Evolutionary conservation across 2,113 vertebrate genomes (phyloP), one percentile per base, ranked within the genome.

Genomic region (Leptobrachium ailaonicum): DNA sequence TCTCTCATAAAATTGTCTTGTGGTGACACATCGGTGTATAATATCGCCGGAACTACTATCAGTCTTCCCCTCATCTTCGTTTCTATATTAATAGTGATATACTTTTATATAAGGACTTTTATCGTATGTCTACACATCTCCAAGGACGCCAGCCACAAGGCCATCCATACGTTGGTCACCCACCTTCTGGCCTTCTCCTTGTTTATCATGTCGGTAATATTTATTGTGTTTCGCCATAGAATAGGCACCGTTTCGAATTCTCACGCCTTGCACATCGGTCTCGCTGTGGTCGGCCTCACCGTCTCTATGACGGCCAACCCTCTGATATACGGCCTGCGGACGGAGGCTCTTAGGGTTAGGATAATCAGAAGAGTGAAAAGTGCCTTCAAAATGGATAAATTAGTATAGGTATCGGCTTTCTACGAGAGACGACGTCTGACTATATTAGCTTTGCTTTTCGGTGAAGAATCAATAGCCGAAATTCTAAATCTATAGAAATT

Each of bases 131-230:
- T 73, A 3, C 40, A n/a, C 1, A 58, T 73, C 12, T 73, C 71
- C 6, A 60, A 60, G n/a, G 71, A 60, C 4, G 40, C 71, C 53
- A 20, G 40, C 13, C 20, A 60, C 2, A 73, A 73, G 14, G 71
- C 71, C 11, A 14, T 73, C 13, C 71, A 62, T 50, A 73, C 71
- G 4, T 1, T 73, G 71, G 41, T 73, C 10, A 73, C 71, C 6
- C 71, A 73, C 41, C 12, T 73, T 3, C 9, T 73, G 5, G 41
- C 11, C 41, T 73, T 73, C 13, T 73, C 71, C 41, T 13, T 60
- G 2, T 73, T 43, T 43, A 8, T 60, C 4, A n/a, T 44, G 32
- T 50, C n/a, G 14, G 12, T 14, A 3, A 43, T 73, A 32, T 73
- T 73, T 60, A 2, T 73, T 42, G 10, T 73, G 2, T 14, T 73